phyloP scores from a whole-genome alignment of 2,113 vertebrate genomes.

The Canis aureus region DNA sequence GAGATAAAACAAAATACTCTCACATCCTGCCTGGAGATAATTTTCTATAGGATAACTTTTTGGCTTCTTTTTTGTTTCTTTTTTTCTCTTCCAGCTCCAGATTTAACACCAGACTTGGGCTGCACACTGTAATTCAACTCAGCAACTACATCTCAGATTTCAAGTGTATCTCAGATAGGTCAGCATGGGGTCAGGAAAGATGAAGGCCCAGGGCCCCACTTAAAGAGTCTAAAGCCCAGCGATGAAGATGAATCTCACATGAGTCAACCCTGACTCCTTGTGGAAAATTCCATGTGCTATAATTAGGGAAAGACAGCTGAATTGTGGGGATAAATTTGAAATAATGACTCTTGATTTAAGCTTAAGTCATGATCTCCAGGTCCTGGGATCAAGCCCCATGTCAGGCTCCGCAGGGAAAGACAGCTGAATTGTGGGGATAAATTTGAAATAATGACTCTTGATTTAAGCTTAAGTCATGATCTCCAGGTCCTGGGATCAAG shows the following conservation, averaged over 20 bases:
- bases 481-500: no score
- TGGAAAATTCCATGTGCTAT: fast-evolving
- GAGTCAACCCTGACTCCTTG: neutral
- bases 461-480: no score
- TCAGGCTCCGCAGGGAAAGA: neutral
- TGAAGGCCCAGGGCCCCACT: no score
- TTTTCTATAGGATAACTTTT: neutral
- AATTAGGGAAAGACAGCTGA: neutral
- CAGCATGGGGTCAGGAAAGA: neutral
- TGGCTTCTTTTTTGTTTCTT: neutral
- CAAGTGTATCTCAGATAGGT: neutral
- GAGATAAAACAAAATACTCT: neutral
- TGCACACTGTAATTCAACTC: neutral
- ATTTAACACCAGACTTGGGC: neutral
- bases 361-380: no score
- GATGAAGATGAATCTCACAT: neutral
- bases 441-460: neutral
- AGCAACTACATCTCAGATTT: neutral
- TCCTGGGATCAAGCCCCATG: no score
- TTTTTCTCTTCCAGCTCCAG: neutral
- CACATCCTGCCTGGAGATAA: neutral
- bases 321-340: neutral
- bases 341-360: neutral
- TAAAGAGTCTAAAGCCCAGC: neutral
- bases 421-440: neutral